These are phyloP conservation scores for Nasonia oneida DNA, from an alignment of 2,888 invertebrate genomes.

Conservation along the genomic window DNA sequence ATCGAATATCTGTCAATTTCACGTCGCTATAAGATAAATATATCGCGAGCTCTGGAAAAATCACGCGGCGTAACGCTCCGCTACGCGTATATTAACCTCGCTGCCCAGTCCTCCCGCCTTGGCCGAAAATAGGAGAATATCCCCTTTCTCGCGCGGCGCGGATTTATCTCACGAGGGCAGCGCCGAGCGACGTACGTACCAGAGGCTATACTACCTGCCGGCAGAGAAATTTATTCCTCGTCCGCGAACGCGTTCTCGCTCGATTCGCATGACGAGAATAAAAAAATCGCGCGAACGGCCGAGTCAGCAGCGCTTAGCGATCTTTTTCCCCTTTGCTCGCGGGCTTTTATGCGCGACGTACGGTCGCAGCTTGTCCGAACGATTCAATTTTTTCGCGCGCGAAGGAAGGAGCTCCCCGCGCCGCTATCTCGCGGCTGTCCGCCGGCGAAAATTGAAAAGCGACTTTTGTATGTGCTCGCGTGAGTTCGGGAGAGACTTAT, in stretches of 20 bases:
- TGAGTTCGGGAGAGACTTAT: too few relatives aligned
- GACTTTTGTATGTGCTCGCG: background rate
- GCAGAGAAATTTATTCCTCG: constrained; percentile 55
- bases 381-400: constrained; percentile 55
- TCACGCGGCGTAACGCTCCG: constrained; percentile 29
- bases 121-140: constrained; percentile 2
- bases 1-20: background rate
- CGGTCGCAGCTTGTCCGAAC: constrained; percentile 59
- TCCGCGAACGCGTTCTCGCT: constrained; percentile 25
- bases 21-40: background rate
- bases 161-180: constrained; percentile 56
- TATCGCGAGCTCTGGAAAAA: constrained; percentile 12
- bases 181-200: background rate
- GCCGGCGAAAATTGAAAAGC: constrained; percentile 37
- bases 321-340: constrained; percentile 27
- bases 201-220: background rate
- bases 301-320: constrained; percentile 55
- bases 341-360: constrained; percentile 38
- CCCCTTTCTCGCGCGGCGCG: background rate
- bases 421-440: background rate
- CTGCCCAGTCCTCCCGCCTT: background rate
- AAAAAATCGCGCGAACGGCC: constrained; percentile 59
- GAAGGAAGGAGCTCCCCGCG: background rate
- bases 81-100: background rate
- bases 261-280: constrained; percentile 55